Evolutionary conservation across 2,888 invertebrate species (phyloP), one percentile per base, ranked within the genome.

Genomic region (Melieria crassipennis): DNA sequence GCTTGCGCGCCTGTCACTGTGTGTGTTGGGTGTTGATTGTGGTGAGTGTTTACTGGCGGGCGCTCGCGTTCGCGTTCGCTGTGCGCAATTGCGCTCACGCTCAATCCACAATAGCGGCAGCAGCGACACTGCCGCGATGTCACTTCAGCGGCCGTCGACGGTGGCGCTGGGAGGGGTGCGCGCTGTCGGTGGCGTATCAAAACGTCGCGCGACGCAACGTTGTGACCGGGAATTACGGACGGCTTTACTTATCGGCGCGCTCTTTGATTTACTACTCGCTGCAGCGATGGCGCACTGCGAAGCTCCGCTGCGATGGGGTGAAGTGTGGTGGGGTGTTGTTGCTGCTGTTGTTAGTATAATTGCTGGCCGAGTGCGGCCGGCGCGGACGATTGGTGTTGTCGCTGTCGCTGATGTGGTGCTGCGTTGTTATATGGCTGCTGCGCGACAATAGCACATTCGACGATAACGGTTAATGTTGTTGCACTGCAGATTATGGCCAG

Each of bases 261-360:
- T 67, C 66, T n/a, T n/a, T 60, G 47, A 60, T 67, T 67, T 58
- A 60, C 66, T 67, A 46, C 57, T 66, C n/a, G 30, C 30, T 30
- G 30, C 30, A 30, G 30, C 30, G 3, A 30, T 30, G 30, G 30
- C 30, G 30, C 30, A 30, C 3, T 30, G 30, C 30, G 30, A 30
- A 30, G 30, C 30, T 30, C 30, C 30, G 30, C 1, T 30, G 30
- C 30, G 30, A 30, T 30, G 30, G 30, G 30, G 30, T 30, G 30
- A 30, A 3, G 30, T 30, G 30, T 30, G 30, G 30, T 30, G 30
- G 30, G 30, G 30, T 30, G 30, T 30, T 30, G 30, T 30, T 30
- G 16, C 16, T 16, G 16, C 0, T 16, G 30, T 30, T 30, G 30
- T 30, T 30, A 30, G 30, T 30, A 30, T 30, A 30, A 30, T 30